Conservation (phyloP, 1,140 invertebrate species). For the Scaptomyza hsui region DNA sequence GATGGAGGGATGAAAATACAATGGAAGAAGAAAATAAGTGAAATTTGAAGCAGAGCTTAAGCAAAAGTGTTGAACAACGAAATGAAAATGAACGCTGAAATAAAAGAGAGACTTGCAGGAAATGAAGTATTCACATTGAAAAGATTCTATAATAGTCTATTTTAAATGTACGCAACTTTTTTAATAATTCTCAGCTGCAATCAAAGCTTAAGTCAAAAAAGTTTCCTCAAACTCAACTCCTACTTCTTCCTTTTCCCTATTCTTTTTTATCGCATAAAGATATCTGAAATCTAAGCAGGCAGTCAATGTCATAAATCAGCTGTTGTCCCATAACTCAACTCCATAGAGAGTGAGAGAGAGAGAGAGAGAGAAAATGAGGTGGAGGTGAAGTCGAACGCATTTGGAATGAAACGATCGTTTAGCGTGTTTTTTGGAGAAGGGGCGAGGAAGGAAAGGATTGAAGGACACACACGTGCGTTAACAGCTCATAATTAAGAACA, state of each 20-base stretch:
- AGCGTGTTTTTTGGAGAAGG: conserved; percentile 28
- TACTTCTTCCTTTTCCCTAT: conserved; percentile 4
- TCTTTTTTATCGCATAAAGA: conserved; percentile 14
- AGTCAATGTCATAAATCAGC: conserved; percentile 65
- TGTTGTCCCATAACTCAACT: conserved; percentile 63
- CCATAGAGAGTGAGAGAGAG: conserved; percentile 21
- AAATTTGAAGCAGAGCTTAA: conserved; percentile 14
- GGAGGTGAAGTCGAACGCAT: conserved; percentile 18
- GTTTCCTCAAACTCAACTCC: not conserved
- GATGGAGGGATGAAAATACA: not conserved
- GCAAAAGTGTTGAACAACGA: conserved; percentile 4
- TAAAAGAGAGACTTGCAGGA: not conserved
- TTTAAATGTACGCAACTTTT: no score
- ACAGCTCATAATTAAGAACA: conserved; percentile 3
- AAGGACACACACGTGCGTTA: conserved; percentile 13
- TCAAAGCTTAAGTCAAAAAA: not conserved
- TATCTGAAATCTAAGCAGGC: conserved; percentile 46
- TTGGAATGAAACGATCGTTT: conserved; percentile 71
- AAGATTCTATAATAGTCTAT: no score
- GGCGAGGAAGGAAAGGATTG: not conserved
- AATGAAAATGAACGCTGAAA: not conserved
- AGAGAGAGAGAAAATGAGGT: conserved; percentile 1
- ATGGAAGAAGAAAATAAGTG: conserved; percentile 12
- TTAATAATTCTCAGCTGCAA: no score
- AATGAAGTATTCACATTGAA: no score